Base-by-base conservation (phyloP, 2,113 vertebrate species). In the Plecturocebus donacophilus region DNA sequence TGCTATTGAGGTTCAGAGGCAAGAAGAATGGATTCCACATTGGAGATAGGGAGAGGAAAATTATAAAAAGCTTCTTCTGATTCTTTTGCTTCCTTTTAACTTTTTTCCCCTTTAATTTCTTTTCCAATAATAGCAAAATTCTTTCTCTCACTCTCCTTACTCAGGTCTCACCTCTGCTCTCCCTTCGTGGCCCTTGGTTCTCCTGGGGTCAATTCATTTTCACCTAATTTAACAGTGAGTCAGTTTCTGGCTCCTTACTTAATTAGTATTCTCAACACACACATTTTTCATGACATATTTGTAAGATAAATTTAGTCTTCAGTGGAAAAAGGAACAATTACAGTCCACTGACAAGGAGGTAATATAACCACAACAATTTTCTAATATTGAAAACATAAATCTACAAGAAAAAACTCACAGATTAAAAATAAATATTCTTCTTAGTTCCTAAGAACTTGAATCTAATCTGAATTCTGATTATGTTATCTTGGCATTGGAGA, bases 391-490 rank as follows among this genome's bases (percentile, higher is more conserved):
- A 94, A 89, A 32, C 8, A 49, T 64, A 71, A 89, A 68, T 79
- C 68, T 58, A 42, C 90, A 94, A 81, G 6, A 68, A 25, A 85
- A 87, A 61, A 89, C 16, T 91, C 42, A 49, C 21, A 25, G 35
- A 66, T 85, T 79, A 79, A 84, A 84, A 86, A 49, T 71, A 83
- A 83, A 13, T 70, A 32, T 54, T 84, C 71, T 64, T 30, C 38
- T 93, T 16, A 40, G 17, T 87, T 95, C 71, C 87, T 75, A 13
- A 90, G 47, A 95, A 92, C 35, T 92, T 79, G 11, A 82, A 56
- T 76, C 30, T 64, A 23, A 38, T 94, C 61, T 87, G 35, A 95
- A 91, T 95, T 83, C 75, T 83, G 3, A 89, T 35, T 6, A 64
- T 87, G 23, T 84, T 77, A 68, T 75, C 30, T 52, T 94, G 52